Conservation (phyloP, 2,888 invertebrate species). For the Cheilosia impressa region DNA sequence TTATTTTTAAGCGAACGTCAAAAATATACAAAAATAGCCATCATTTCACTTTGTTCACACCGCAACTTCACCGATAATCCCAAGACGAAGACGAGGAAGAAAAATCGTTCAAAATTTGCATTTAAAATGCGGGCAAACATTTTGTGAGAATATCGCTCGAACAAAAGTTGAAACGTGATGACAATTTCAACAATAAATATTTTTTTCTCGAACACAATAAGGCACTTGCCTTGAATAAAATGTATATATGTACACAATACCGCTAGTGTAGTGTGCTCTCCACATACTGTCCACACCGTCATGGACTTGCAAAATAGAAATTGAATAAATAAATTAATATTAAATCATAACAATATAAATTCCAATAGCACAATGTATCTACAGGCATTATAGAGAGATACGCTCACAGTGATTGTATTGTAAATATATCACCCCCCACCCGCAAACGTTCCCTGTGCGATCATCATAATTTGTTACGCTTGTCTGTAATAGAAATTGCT, state of each 20-base stretch:
- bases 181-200: conserved; percentile 51
- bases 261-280: conserved; percentile 9
- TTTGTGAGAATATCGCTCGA: conserved; percentile 60
- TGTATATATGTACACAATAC: conserved; percentile 41
- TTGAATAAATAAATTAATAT: conserved; percentile 74
- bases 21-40: conserved; percentile 44
- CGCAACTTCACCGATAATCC: conserved; percentile 31
- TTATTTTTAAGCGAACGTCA: conserved; percentile 37
- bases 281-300: conserved; percentile 1
- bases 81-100: conserved; percentile 18
- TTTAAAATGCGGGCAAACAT: conserved; percentile 58
- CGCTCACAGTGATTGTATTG: conserved; percentile 3
- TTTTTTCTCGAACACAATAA: conserved; percentile 15
- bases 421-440: conserved; percentile 8
- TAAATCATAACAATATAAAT: conserved; percentile 75
- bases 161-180: conserved; percentile 73
- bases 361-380: conserved; percentile 62
- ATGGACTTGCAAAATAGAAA: conserved; percentile 6
- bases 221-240: conserved; percentile 49
- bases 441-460: conserved; percentile 59
- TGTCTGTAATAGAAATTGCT: conserved; percentile 75
- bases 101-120: conserved; percentile 58
- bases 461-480: conserved; percentile 75
- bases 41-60: conserved; percentile 43
- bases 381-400: conserved; percentile 52